phyloP scores from a whole-genome alignment of 2,113 vertebrate genomes.

The Telmatochromis bifrenatus region DNA sequence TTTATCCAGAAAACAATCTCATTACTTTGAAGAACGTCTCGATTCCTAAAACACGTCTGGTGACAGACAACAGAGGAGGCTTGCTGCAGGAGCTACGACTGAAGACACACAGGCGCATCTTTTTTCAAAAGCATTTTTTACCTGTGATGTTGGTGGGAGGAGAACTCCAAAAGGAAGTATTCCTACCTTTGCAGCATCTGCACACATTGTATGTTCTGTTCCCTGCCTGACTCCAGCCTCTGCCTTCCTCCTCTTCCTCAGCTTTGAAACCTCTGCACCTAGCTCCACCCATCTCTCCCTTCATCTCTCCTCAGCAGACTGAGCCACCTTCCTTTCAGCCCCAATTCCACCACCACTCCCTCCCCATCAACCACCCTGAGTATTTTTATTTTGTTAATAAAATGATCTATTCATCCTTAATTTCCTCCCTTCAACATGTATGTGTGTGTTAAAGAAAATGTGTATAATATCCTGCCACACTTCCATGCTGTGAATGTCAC shows the following conservation, averaged over 20 bases:
- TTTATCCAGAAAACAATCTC: background rate
- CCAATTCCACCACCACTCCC: background rate
- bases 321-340: background rate
- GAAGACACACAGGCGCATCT: accelerated
- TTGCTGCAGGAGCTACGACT: background rate
- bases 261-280: background rate
- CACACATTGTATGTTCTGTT: accelerated
- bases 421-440: background rate
- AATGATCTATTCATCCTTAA: accelerated
- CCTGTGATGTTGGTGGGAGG: background rate
- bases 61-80: background rate
- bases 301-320: background rate
- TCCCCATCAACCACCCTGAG: background rate
- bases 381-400: background rate
- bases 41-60: background rate
- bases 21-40: background rate
- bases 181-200: background rate
- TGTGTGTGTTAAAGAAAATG: accelerated
- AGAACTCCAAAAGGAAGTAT: background rate
- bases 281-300: background rate
- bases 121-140: background rate
- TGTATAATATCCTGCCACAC: background rate
- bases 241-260: background rate
- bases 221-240: background rate
- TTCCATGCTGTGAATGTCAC: accelerated